phyloP scores from a whole-genome alignment of 1,140 invertebrate genomes.

The Trichomalopsis sarcophagae region DNA sequence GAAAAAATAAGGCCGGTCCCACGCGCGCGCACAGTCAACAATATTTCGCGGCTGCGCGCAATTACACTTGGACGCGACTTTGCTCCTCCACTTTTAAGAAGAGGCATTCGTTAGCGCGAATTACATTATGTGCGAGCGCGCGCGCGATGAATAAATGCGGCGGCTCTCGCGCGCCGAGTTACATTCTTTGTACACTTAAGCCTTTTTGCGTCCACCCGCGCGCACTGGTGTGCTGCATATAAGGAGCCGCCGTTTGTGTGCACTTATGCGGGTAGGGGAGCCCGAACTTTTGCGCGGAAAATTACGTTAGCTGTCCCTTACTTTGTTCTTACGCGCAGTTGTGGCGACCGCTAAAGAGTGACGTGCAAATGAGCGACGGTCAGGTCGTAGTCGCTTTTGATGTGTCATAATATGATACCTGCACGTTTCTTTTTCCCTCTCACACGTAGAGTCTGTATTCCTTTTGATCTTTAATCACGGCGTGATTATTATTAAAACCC shows the following conservation, averaged over 20 bases:
- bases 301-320: slow-evolving; percentile 34
- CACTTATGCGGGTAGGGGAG: background rate
- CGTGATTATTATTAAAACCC: too few species aligned
- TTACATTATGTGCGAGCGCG: slow-evolving; percentile 27
- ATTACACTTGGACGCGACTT: slow-evolving; percentile 46
- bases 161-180: slow-evolving; percentile 6
- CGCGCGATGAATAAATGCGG: slow-evolving; percentile 28
- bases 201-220: slow-evolving; percentile 14
- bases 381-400: background rate
- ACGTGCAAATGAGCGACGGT: background rate
- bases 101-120: slow-evolving; percentile 48
- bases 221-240: background rate
- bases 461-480: too few species aligned
- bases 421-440: background rate
- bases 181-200: slow-evolving; percentile 27
- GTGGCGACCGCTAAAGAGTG: background rate
- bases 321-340: background rate
- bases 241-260: background rate
- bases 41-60: slow-evolving; percentile 45
- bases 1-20: background rate
- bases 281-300: slow-evolving; percentile 18
- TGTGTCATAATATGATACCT: too few species aligned
- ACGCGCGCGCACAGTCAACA: slow-evolving; percentile 34
- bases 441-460: background rate
- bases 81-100: slow-evolving; percentile 30